These are phyloP conservation scores for Hippocampus barbouri DNA, from an alignment of 2,113 vertebrate genomes.

Conservation along the genomic window DNA sequence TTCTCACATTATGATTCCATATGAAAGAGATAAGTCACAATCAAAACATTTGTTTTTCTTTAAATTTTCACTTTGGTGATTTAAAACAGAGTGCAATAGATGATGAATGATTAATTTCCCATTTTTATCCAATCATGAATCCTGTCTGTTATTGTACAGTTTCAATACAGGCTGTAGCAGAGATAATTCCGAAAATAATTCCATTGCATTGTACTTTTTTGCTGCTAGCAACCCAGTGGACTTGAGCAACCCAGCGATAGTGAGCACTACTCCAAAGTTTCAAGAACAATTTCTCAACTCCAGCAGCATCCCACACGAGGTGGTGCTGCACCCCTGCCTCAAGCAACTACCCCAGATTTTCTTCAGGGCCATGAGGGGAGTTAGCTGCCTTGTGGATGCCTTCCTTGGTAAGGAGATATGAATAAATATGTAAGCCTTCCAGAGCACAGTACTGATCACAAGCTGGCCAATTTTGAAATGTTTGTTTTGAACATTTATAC, in stretches of 20 bases:
- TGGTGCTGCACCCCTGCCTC: constrained; percentile 91
- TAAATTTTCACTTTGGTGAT: neutral
- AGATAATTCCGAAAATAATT: neutral
- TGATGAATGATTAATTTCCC: neutral
- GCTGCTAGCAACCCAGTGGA: constrained; percentile 90
- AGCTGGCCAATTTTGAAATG: neutral
- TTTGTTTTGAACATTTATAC: neutral
- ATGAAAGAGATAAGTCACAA: neutral
- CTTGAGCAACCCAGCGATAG: constrained; percentile 91
- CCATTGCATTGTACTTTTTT: neutral
- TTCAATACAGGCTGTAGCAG: neutral
- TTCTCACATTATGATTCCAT: neutral
- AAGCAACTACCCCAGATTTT: constrained; percentile 97
- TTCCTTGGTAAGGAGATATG: constrained; percentile 82
- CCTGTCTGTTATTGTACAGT: no score
- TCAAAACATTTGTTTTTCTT: neutral
- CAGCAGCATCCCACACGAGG: constrained; percentile 88
- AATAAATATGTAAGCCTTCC: neutral
- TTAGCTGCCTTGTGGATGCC: constrained; percentile 94
- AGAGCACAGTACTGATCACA: neutral
- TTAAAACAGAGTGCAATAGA: neutral
- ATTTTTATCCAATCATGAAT: neutral
- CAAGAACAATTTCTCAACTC: constrained; percentile 94
- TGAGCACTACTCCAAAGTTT: constrained; percentile 96
- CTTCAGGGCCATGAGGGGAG: constrained; percentile 93